phyloP scores from a whole-genome alignment of 2,888 invertebrate species.

The Rhagonycha lutea region DNA sequence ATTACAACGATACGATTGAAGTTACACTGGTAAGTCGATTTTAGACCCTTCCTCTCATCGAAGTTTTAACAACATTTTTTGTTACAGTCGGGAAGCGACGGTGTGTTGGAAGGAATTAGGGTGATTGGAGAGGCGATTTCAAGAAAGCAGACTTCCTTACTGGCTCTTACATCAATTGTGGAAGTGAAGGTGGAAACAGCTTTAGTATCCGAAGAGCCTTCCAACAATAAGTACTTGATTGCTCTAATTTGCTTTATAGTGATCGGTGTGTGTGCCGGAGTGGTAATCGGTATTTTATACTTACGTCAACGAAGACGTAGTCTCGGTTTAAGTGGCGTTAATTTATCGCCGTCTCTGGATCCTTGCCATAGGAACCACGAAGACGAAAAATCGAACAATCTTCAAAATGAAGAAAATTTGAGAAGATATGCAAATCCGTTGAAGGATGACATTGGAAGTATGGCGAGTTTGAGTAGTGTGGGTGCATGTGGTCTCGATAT shows the following conservation, averaged over 20 bases:
- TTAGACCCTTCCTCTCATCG: background rate
- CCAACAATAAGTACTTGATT: conserved; percentile 57
- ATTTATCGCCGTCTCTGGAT: conserved; percentile 61
- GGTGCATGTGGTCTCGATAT: conserved; percentile 48
- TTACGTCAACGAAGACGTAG: conserved; percentile 61
- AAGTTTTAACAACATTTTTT: background rate
- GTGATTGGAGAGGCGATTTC: conserved; percentile 68
- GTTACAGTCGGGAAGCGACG: conserved; percentile 59
- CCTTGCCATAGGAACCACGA: conserved; percentile 70
- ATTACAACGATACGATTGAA: conserved; percentile 82
- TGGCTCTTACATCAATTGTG: conserved; percentile 72
- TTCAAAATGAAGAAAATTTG: conserved; percentile 89
- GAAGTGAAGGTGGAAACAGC: conserved; percentile 80
- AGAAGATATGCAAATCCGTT: conserved; percentile 58
- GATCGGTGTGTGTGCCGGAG: conserved; percentile 50
- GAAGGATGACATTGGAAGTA: conserved; percentile 58
- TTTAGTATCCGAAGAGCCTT: conserved; percentile 60
- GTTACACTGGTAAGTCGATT: conserved; percentile 76
- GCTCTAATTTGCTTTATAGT: conserved; percentile 56
- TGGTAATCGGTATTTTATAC: conserved; percentile 58
- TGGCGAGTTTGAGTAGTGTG: conserved; percentile 55
- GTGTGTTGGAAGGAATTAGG: conserved; percentile 62
- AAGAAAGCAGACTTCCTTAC: conserved; percentile 62
- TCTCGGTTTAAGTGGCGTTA: conserved; percentile 59
- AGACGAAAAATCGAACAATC: conserved; percentile 88